Conservation (phyloP, 2,888 invertebrate genomes). For the Malacosoma neustria region DNA sequence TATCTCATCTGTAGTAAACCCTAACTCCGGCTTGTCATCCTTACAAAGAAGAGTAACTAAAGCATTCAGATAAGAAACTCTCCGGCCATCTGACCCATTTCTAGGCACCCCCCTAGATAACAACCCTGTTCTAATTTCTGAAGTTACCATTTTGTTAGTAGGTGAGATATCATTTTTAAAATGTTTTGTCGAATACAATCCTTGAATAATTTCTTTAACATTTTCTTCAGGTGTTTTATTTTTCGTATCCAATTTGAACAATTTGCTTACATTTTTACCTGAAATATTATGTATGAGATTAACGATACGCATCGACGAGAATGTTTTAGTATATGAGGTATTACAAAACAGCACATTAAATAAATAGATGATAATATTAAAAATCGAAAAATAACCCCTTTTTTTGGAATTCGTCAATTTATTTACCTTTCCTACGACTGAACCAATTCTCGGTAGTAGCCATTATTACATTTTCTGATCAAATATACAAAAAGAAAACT, state of each 20-base stretch:
- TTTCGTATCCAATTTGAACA: slow-evolving; percentile 75
- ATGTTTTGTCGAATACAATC: slow-evolving; percentile 67
- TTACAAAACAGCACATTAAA: background rate
- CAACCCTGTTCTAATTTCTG: slow-evolving; percentile 72
- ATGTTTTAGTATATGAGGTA: too few species aligned
- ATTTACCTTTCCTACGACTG: slow-evolving; percentile 66
- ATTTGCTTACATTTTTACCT: slow-evolving; percentile 78
- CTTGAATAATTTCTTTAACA: slow-evolving; percentile 77
- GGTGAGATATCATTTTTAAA: slow-evolving; percentile 55
- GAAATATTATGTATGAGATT: slow-evolving; percentile 22
- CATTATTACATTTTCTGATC: slow-evolving; percentile 62
- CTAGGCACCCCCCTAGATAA: slow-evolving; percentile 67
- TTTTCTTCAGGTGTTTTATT: slow-evolving; percentile 77
- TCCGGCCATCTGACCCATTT: slow-evolving; percentile 83
- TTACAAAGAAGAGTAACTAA: slow-evolving; percentile 86
- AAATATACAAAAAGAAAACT: too few species aligned
- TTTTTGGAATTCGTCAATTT: slow-evolving; percentile 9
- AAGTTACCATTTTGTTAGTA: slow-evolving; percentile 42
- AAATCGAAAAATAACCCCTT: background rate
- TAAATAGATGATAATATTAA: background rate
- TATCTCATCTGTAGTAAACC: slow-evolving; percentile 86
- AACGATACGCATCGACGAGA: too few species aligned
- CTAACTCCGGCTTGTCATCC: slow-evolving; percentile 78
- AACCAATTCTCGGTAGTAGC: slow-evolving; percentile 64
- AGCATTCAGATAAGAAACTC: slow-evolving; percentile 90